A percentile compares a stretch with the other conserved stretches of the same genome.
These are phyloP conservation scores for Valencia hispanica DNA, from an alignment of 2,797 vertebrate genomes.

Conservation along the genomic window DNA sequence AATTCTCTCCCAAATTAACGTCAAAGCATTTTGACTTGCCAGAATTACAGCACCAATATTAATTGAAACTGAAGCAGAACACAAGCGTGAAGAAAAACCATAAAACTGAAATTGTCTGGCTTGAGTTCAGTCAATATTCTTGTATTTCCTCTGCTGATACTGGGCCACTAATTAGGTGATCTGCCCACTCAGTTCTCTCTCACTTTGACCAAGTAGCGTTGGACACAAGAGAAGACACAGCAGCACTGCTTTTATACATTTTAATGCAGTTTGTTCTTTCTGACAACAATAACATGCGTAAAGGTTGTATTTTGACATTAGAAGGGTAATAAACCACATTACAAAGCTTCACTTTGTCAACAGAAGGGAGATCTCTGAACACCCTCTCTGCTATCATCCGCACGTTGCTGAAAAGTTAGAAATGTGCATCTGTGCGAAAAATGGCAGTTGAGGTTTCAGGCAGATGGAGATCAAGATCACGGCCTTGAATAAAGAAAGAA, in stretches of 20 bases:
- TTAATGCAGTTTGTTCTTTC: neutral
- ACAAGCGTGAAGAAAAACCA: neutral
- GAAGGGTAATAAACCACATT: neutral
- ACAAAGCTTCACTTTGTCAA: neutral
- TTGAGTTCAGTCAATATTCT: neutral
- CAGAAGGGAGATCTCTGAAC: neutral
- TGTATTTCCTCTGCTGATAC: neutral
- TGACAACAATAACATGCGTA: neutral
- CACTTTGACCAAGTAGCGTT: neutral
- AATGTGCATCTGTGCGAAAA: conserved; percentile 32
- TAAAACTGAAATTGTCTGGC: neutral
- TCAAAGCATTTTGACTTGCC: neutral
- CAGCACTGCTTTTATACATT: neutral
- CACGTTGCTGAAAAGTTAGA: neutral
- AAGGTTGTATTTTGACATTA: neutral
- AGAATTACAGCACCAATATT: neutral
- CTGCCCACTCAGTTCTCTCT: neutral
- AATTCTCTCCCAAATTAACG: neutral
- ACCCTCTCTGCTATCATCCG: neutral
- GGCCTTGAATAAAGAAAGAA: conserved; percentile 9
- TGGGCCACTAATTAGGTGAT: neutral
- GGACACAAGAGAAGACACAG: neutral
- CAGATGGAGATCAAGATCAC: conserved; percentile 34
- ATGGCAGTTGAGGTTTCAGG: conserved; percentile 42
- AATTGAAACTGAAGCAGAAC: neutral